These are phyloP conservation scores for Lutraria lutraria DNA, from an alignment of 2,888 invertebrate genomes.

Conservation along the genomic window DNA sequence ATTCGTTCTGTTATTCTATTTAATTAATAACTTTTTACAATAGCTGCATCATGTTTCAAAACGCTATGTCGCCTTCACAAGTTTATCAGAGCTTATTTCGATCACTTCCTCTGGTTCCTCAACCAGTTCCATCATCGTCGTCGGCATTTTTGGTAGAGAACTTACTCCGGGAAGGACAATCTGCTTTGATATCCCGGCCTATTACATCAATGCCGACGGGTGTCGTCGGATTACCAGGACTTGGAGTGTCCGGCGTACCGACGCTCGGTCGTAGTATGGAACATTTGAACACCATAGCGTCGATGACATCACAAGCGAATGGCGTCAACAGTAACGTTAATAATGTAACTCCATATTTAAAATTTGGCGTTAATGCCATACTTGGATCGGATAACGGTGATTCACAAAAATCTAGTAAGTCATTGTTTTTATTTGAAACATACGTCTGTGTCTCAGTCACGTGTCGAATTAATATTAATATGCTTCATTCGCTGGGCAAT, in stretches of 20 bases:
- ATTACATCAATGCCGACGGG: conserved; percentile 57
- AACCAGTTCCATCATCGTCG: conserved; percentile 74
- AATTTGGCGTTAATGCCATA: conserved; percentile 85
- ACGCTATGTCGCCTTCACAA: conserved; percentile 83
- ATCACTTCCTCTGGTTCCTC: conserved; percentile 73
- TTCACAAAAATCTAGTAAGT: conserved; percentile 74
- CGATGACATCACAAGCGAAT: conserved; percentile 61
- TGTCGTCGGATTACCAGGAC: conserved; percentile 51
- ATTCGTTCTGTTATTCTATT: neutral
- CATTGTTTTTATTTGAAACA: neutral
- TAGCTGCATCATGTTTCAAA: conserved; percentile 78
- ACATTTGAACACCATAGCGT: conserved; percentile 46
- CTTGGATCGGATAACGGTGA: conserved; percentile 79
- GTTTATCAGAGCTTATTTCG: conserved; percentile 83
- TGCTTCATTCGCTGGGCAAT: neutral
- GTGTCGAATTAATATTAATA: neutral
- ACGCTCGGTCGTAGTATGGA: conserved; percentile 60
- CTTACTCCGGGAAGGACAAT: conserved; percentile 79
- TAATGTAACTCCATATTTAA: conserved; percentile 80
- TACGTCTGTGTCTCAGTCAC: neutral
- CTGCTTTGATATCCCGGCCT: conserved; percentile 72
- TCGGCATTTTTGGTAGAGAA: conserved; percentile 84
- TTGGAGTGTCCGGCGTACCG: conserved; percentile 58
- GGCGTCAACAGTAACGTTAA: conserved; percentile 59
- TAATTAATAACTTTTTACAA: conserved; percentile 16